phyloP scores from a whole-genome alignment of 2,113 vertebrate species.

The Paratilapia polleni region DNA sequence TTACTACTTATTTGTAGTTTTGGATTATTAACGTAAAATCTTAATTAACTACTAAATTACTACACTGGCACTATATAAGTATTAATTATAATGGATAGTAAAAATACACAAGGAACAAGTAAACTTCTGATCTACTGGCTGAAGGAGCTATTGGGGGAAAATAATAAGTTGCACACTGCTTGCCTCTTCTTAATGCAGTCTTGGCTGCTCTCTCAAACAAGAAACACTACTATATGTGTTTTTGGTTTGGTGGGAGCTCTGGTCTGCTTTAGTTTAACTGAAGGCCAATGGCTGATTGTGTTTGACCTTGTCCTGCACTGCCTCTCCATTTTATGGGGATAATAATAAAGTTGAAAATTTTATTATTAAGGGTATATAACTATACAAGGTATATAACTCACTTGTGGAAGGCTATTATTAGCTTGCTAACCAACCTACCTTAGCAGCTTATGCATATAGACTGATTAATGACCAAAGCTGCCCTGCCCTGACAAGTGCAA shows the following conservation, averaged over 20 bases:
- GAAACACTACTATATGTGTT: neutral
- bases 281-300: neutral
- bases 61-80: neutral
- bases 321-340: neutral
- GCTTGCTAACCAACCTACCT: neutral
- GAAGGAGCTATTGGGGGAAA: neutral
- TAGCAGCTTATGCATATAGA: neutral
- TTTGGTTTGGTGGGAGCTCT: neutral
- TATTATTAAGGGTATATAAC: no score
- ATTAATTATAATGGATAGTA: neutral
- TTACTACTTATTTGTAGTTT: no score
- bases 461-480: conserved; percentile 20
- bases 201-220: neutral
- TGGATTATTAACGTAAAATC: neutral
- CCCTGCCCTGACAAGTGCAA: conserved; percentile 28
- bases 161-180: neutral
- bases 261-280: neutral
- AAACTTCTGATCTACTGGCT: neutral
- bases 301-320: neutral
- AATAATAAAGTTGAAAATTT: neutral
- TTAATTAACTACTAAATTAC: neutral
- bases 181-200: neutral
- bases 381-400: neutral
- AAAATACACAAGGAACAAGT: neutral
- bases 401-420: conserved; percentile 1